phyloP scores from a whole-genome alignment of 2,888 invertebrate species.

The Coecobrya sp. region DNA sequence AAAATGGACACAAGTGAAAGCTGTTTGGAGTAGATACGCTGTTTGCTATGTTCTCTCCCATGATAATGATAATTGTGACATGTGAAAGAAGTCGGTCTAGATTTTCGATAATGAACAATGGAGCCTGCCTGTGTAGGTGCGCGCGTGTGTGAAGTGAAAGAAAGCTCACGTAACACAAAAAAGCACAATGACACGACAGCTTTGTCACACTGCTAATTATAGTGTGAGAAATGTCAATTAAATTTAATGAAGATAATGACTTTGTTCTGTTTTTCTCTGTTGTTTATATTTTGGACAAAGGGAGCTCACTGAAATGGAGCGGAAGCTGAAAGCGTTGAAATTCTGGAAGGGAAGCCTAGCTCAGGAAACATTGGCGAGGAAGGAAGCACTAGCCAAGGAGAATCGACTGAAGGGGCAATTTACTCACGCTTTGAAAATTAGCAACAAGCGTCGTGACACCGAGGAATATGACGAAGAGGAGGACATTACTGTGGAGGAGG shows the following conservation, averaged over 20 bases:
- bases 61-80: too few relatives aligned
- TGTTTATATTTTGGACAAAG: slow-evolving; percentile 39
- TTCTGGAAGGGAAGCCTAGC: slow-evolving; percentile 70
- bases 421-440: slow-evolving; percentile 45
- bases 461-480: slow-evolving; percentile 40
- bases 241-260: background rate
- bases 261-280: slow-evolving; percentile 4
- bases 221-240: slow-evolving; percentile 41
- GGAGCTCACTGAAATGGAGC: slow-evolving; percentile 80
- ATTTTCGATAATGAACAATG: background rate
- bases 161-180: slow-evolving; percentile 50
- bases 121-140: background rate
- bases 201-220: slow-evolving; percentile 73
- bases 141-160: background rate
- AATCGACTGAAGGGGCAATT: slow-evolving; percentile 35
- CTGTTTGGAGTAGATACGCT: background rate
- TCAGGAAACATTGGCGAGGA: slow-evolving; percentile 3
- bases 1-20: background rate
- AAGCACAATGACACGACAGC: slow-evolving; percentile 3
- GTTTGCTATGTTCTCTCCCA: background rate
- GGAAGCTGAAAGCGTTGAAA: slow-evolving; percentile 76
- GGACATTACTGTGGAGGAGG: slow-evolving; percentile 10
- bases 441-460: background rate
- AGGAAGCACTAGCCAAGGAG: slow-evolving; percentile 5
- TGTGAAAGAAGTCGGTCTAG: background rate